Percentiles rank a stretch among this genome's conserved stretches.
Evolutionary conservation across 1,140 invertebrate species (phyloP).

Genomic region (Ericerus pela): DNA sequence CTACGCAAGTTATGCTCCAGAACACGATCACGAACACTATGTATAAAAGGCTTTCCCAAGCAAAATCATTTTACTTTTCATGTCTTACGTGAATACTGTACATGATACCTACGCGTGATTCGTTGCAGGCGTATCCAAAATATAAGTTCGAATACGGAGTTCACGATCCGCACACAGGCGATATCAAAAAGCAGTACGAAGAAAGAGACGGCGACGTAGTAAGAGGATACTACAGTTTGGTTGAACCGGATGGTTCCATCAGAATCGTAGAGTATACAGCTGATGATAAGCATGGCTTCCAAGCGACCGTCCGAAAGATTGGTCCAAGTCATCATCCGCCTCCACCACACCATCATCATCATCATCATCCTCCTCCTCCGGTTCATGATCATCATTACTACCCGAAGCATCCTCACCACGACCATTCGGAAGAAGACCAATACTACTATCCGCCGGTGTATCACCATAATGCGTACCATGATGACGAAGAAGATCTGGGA

Average conservation of each 20-base stretch:
- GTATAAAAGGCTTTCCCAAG: slow-evolving; percentile 14
- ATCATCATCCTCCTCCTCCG: neutral
- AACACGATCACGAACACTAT: slow-evolving; percentile 26
- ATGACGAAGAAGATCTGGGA: neutral
- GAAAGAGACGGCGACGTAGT: slow-evolving; percentile 24
- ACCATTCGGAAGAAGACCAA: neutral
- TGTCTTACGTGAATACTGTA: neutral
- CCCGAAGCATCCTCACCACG: neutral
- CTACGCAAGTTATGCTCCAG: slow-evolving; percentile 21
- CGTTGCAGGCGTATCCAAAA: slow-evolving; percentile 22
- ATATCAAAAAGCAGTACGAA: slow-evolving; percentile 30
- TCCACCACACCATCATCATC: slow-evolving; percentile 7
- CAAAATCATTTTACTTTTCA: neutral
- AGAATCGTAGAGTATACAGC: slow-evolving; percentile 28
- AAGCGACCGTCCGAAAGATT: slow-evolving; percentile 17
- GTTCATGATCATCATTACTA: neutral
- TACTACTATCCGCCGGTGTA: neutral
- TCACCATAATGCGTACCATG: neutral
- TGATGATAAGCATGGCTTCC: slow-evolving; percentile 22
- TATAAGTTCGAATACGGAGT: slow-evolving; percentile 31
- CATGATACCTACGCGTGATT: neutral
- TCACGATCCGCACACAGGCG: slow-evolving; percentile 29
- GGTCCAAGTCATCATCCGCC: slow-evolving; percentile 13
- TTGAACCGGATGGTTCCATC: slow-evolving; percentile 26
- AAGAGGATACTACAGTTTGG: slow-evolving; percentile 20